Evolutionary conservation across 1,140 invertebrate genomes (phyloP), one percentile per base, ranked within the genome.

Genomic region (Oryctes rhinoceros): DNA sequence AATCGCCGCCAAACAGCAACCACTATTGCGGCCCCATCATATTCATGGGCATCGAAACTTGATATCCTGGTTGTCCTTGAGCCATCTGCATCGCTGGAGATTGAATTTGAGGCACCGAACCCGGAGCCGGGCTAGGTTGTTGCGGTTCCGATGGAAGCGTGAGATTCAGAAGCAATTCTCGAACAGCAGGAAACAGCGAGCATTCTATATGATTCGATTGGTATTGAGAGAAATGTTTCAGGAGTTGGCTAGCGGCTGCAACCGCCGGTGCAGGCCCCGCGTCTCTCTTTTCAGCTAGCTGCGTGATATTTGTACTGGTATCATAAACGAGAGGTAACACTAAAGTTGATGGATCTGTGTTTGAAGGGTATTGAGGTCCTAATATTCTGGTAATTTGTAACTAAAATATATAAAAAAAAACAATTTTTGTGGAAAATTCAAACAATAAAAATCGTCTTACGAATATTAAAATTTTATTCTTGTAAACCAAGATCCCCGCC

Each of bases 261-360:
- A 93, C 91, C 3, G 91, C 90, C 1, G 91, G 88, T 20, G 91
- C 90, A 24, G 90, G 90, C 15, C 90, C 91, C 20, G 91, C 90
- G 85, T 93, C 93, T 3, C 94, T 90, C 84, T 94, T 93, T 83
- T 97, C 96, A 2, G 96, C 95, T 76, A 97, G 89, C 84, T 95
- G 94, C 5, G 96, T 96, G 9, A 94, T 89, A 88, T 98, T 98
- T 18, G 92, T 92, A 81, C 91, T 92, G 62, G 95, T 92, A 86
- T 98, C 97, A 86, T 98, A 97, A 10, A 98, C 93, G 49, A 98
- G 89, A 1, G 97, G 96, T 80, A 98, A 89, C 9, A 97, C 93
- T 30, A 99, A 86, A 4, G 94, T 94, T 9, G 93, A 92, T 18
- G 94, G 93, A 82, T 96, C 95, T 76, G 90, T 89, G 80, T 89